Base-by-base conservation (phyloP, 2,888 invertebrate species). In the Dynastes tityus region DNA sequence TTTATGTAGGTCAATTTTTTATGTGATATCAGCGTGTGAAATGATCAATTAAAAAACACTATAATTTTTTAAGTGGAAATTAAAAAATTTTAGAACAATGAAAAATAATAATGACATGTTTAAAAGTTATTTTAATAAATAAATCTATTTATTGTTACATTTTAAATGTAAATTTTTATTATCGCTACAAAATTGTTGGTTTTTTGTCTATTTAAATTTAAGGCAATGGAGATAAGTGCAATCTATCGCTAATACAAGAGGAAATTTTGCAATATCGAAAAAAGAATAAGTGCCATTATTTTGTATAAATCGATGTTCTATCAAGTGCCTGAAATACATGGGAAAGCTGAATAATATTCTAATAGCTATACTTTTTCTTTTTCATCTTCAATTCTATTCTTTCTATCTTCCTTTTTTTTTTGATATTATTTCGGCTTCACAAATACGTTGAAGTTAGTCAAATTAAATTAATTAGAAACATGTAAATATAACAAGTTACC, bases 401-500 rank as follows among this genome's bases (percentile, higher is more conserved):
- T 53, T 22, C 53, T 37, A 53, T 32, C 51, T 11, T 65, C 22
- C 16, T n/a, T n/a, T 37, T 76, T 75, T 29, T 61, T 73, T 73
- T 58, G 45, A 61, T 73, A 73, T 73, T 58, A 55, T 55, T 73
- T 73, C 58, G 27, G 73, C 73, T 40, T 73, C 40, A 11, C 22
- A n/a, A 13, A 55, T 29, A 40, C 22, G 16, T 32, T 75, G 53
- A 32, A 61, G 58, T 58, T 73, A 61, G 58, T 58, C 58, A 45
- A 61, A 58, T 22, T 32, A 40, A 68, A 74, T 22, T 37, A 73
- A 61, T 6, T 58, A 40, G 58, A 22, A 73, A 37, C n/a, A 8
- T 78, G 77, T 78, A 78, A 78, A 78, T 78, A 78, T 61, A 70
- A 70, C 77, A 70, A 78, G 71, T 71, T 78, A 78, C 71, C 77